These are phyloP conservation scores for Nasonovia ribisnigri DNA, from an alignment of 2,888 invertebrate genomes.

Conservation along the genomic window DNA sequence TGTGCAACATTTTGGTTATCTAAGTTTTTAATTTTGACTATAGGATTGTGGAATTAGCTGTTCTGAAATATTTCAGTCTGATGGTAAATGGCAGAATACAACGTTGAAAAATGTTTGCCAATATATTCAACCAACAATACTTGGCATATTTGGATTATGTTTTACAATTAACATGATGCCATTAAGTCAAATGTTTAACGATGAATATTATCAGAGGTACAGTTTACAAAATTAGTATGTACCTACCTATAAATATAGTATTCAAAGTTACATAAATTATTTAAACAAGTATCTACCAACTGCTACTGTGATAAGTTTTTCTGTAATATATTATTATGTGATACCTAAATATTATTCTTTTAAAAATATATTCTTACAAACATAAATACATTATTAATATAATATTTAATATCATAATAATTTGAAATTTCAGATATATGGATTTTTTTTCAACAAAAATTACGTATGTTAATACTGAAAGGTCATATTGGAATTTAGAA, in stretches of 20 bases:
- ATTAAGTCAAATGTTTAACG: not conserved
- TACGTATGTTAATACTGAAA: not conserved
- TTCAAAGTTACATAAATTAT: too few relatives aligned
- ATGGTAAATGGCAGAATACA: not conserved
- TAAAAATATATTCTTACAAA: not conserved
- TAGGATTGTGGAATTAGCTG: slow-evolving; percentile 31
- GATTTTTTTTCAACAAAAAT: not conserved
- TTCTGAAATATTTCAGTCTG: slow-evolving; percentile 11
- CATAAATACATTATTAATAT: not conserved
- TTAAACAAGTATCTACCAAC: not conserved
- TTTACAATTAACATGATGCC: not conserved
- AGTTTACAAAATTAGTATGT: not conserved
- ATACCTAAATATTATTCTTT: not conserved
- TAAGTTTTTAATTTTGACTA: not conserved
- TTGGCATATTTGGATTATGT: not conserved
- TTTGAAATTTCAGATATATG: not conserved
- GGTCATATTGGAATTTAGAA: not conserved
- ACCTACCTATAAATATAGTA: not conserved
- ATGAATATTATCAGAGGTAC: not conserved
- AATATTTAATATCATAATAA: not conserved
- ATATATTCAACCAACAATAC: not conserved
- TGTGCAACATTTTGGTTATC: not conserved
- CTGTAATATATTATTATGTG: not conserved
- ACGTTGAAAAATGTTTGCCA: not conserved
- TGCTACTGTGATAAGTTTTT: not conserved